Evolutionary conservation across 2,113 vertebrate species (phyloP).

Genomic region (Malurus elegans): DNA sequence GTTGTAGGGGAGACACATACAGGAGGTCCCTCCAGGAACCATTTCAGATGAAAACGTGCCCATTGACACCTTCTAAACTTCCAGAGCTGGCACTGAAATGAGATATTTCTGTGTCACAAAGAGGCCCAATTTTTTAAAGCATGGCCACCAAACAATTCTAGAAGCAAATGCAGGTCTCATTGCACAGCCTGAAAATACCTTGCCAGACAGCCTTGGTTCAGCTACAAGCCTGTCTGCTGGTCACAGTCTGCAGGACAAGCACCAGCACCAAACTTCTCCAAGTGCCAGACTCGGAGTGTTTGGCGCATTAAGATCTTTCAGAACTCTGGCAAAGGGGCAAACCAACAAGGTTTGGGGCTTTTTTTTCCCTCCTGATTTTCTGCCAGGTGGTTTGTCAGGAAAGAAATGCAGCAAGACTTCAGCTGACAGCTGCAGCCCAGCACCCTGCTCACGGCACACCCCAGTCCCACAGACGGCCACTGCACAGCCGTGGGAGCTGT

Average conservation of each 20-base stretch:
- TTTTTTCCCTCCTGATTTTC: accelerated
- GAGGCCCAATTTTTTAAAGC: background rate
- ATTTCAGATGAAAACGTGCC: accelerated
- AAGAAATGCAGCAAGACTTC: background rate
- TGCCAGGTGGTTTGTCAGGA: background rate
- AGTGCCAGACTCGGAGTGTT: background rate
- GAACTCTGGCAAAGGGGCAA: background rate
- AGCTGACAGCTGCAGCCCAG: background rate
- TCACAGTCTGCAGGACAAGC: background rate
- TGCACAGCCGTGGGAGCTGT: background rate
- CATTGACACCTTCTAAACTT: background rate
- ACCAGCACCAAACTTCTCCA: background rate
- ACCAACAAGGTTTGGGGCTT: background rate
- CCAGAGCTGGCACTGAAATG: background rate
- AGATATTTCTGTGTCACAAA: background rate
- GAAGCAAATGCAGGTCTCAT: background rate
- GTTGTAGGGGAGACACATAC: background rate
- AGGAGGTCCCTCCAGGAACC: accelerated
- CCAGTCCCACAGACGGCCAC: background rate
- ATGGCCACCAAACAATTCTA: background rate
- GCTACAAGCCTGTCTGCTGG: background rate
- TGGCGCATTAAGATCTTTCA: background rate
- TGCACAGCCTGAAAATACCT: background rate
- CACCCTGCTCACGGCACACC: accelerated
- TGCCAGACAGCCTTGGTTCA: background rate